phyloP scores from a whole-genome alignment of 2,797 vertebrate genomes.

The Podarcis siculus region DNA sequence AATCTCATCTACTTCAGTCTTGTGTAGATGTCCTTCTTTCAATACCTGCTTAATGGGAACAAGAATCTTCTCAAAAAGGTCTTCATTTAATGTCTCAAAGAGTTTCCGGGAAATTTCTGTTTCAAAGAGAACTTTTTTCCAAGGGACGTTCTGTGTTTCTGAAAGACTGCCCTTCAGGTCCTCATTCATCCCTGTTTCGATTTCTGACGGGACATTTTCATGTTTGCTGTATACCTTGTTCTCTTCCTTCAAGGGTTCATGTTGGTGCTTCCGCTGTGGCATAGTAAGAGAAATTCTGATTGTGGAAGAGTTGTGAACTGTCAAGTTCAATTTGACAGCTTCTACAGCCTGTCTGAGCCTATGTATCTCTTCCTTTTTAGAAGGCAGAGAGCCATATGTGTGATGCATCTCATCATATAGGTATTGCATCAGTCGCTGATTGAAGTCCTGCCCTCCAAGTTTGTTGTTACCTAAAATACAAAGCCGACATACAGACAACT shows the following conservation, averaged over 20 bases:
- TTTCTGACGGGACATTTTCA: conserved; percentile 32
- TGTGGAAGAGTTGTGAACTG: conserved; percentile 77
- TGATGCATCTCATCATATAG: conserved; percentile 82
- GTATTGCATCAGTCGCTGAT: conserved; percentile 91
- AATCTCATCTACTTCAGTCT: conserved; percentile 92
- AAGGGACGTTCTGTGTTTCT: conserved; percentile 5
- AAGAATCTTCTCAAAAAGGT: conserved; percentile 96
- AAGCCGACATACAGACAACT: conserved; percentile 35
- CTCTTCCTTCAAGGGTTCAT: conserved; percentile 40
- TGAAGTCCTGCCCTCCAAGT: conserved; percentile 97
- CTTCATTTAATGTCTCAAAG: conserved; percentile 91
- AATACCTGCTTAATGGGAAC: conserved; percentile 89
- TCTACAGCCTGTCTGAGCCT: conserved; percentile 90
- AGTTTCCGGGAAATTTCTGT: conserved; percentile 83
- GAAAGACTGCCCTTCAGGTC: not conserved
- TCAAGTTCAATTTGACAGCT: conserved; percentile 92
- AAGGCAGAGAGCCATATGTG: conserved; percentile 81
- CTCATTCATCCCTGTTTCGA: not conserved
- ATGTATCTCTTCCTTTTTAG: conserved; percentile 92
- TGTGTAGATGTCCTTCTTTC: conserved; percentile 85
- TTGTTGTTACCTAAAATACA: conserved; percentile 89
- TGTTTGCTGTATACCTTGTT: not conserved
- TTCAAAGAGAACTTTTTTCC: conserved; percentile 79
- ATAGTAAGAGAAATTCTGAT: conserved; percentile 84
- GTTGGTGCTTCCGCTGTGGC: conserved; percentile 43